phyloP scores from a whole-genome alignment of 2,888 invertebrate species.

The Diplolepis rosae region DNA sequence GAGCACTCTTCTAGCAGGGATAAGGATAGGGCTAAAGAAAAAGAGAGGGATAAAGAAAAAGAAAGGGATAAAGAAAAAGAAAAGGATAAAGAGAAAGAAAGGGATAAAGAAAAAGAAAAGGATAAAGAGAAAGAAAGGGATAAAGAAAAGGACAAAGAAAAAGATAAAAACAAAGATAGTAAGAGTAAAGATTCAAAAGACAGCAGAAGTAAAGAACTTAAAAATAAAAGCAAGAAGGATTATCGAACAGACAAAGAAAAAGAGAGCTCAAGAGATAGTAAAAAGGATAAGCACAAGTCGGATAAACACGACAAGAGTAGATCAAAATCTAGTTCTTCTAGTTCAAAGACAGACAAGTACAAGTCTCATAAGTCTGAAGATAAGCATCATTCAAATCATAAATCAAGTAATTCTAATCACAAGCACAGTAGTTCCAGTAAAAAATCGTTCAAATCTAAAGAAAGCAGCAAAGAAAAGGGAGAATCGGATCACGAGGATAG shows the following conservation, averaged over 20 bases:
- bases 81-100: conserved; percentile 47
- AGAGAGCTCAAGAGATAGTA: conserved; percentile 54
- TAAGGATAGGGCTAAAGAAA: conserved; percentile 35
- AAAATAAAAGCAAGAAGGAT: conserved; percentile 63
- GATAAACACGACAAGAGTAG: conserved; percentile 55
- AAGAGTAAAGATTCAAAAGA: conserved; percentile 45
- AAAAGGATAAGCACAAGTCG: conserved; percentile 49
- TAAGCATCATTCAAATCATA: conserved; percentile 59
- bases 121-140: conserved; percentile 34
- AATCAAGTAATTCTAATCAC: conserved; percentile 59
- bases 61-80: conserved; percentile 44
- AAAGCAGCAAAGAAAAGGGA: conserved; percentile 56
- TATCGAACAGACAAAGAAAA: conserved; percentile 67
- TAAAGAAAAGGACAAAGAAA: conserved; percentile 38
- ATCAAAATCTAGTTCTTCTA: conserved; percentile 61
- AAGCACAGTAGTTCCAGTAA: conserved; percentile 50
- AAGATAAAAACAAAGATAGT: conserved; percentile 49
- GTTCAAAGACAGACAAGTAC: conserved; percentile 47
- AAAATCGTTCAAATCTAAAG: conserved; percentile 53
- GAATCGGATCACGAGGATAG: conserved; percentile 53
- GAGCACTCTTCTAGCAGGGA: conserved; percentile 30
- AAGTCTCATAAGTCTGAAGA: conserved; percentile 61
- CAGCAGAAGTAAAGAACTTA: conserved; percentile 48
- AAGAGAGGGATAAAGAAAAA: conserved; percentile 43
- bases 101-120: conserved; percentile 39